Evolutionary conservation across 2,888 invertebrate genomes (phyloP), one percentile per base, ranked within the genome.

Genomic region (Noctua comes): DNA sequence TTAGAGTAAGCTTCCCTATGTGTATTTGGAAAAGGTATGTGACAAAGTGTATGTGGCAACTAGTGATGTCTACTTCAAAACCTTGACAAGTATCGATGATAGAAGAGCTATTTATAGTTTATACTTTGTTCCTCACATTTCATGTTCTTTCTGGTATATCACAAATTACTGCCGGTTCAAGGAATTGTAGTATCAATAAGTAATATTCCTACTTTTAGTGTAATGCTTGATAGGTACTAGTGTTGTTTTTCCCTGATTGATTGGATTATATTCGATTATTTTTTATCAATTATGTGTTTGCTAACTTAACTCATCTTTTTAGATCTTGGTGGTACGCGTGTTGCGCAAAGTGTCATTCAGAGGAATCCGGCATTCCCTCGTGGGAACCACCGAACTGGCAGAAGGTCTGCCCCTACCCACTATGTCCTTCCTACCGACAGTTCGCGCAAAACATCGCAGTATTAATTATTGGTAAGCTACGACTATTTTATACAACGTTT

Each of bases 331-430:
- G 98, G 97, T 98, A 98, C 95, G 97, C 98, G 80, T 98, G 98
- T 93, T 99, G 98, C 93, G 95, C 98, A 76, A 98, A 98, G 96
- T 98, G 98, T 95, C 97, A 98, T 88, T 97, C 97, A 89, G 98
- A 98, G 95, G 98, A 98, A 76, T 96, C 97, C 93, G 97, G 97
- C 66, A 97, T 97, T 89, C 97, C 98, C 46, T 98, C 98, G 31
- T 99, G 98, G 98, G 98, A 98, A 93, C 98, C 98, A 27, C 97
- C 97, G 0, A 97, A 98, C 88, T 99, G 98, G 98, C 97, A 98
- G 90, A 98, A 97, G 93, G 93, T 98, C 90, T 98, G 98, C 93
- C 98, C 98, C 0, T 98, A 98, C 91, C 98, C 98, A 36, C 97
- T 98, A 92, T 99, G 99, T 91, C 98, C 98, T 43, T 98, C 98